Evolutionary conservation across 2,888 invertebrate species (phyloP).

Genomic region (Platyscelio sp.): DNA sequence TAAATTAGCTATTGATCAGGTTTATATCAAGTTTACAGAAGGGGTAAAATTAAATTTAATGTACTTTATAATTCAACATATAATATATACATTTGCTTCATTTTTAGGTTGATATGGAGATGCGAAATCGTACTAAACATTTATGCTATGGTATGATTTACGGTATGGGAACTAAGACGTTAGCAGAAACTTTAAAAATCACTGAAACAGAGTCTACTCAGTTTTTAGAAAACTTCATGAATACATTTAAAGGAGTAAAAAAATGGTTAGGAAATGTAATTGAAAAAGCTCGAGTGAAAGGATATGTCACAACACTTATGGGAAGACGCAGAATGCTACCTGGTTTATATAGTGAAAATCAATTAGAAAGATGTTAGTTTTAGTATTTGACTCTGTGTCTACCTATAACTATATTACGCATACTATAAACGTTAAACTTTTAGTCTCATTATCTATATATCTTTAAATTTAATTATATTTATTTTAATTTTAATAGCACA

Average conservation of each 20-base stretch:
- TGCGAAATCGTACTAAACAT: slow-evolving; percentile 95
- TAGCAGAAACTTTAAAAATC: slow-evolving; percentile 93
- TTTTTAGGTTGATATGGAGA: slow-evolving; percentile 89
- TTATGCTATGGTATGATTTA: slow-evolving; percentile 98
- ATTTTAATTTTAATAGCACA: no score
- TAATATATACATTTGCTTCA: no score
- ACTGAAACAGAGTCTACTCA: slow-evolving; percentile 92
- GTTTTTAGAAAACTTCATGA: slow-evolving; percentile 94
- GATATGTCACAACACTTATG: slow-evolving; percentile 94
- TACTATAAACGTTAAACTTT: no score
- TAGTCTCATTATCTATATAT: no score
- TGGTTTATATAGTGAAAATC: slow-evolving; percentile 89
- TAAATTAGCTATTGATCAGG: no score
- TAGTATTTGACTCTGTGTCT: no score
- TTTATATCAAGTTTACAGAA: no score
- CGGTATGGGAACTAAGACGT: slow-evolving; percentile 95
- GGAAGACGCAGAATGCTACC: slow-evolving; percentile 93
- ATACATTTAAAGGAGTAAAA: slow-evolving; percentile 90
- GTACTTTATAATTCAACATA: no score
- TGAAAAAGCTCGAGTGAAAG: slow-evolving; percentile 89
- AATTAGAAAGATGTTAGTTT: slow-evolving; percentile 87
- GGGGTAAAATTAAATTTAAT: no score
- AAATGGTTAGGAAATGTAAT: slow-evolving; percentile 88
- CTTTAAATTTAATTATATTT: neutral
- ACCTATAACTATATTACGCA: no score